phyloP scores from a whole-genome alignment of 2,888 invertebrate genomes.

The Plebejus melissa region DNA sequence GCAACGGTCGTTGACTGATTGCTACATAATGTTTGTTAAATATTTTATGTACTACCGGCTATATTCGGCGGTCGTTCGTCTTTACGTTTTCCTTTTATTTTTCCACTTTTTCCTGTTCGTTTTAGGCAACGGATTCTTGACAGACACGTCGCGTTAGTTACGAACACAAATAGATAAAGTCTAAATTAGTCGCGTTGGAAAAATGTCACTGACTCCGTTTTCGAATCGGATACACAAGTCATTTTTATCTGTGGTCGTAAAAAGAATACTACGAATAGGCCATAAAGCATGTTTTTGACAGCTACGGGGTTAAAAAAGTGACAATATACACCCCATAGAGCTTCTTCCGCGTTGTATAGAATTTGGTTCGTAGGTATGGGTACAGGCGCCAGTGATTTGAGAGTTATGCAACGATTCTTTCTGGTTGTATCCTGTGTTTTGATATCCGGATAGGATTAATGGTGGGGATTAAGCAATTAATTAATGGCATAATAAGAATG shows the following conservation, averaged over 20 bases:
- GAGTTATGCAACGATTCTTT: constrained; percentile 1
- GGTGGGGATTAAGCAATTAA: not conserved
- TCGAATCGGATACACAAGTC: not conserved
- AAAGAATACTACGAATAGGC: not conserved
- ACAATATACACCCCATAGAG: not conserved
- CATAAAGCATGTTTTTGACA: not conserved
- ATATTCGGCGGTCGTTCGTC: constrained; percentile 17
- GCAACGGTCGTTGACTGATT: constrained; percentile 37
- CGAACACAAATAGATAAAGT: not conserved
- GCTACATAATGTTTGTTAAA: constrained; percentile 30
- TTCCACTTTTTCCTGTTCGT: not conserved
- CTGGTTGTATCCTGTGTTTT: not conserved
- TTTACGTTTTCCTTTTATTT: not conserved
- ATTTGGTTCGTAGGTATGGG: not conserved
- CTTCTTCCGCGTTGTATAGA: not conserved
- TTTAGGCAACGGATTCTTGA: not conserved
- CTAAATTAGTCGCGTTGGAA: not conserved
- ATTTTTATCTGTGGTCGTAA: not conserved
- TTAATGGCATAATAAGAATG: not conserved
- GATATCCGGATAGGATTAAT: not conserved
- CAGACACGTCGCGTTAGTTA: not conserved
- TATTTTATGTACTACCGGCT: constrained; percentile 12
- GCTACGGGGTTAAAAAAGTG: not conserved
- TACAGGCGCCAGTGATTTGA: not conserved
- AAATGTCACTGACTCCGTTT: constrained; percentile 7